These are phyloP conservation scores for Cephalopterus ornatus DNA, from an alignment of 2,113 vertebrate genomes.

Conservation along the genomic window DNA sequence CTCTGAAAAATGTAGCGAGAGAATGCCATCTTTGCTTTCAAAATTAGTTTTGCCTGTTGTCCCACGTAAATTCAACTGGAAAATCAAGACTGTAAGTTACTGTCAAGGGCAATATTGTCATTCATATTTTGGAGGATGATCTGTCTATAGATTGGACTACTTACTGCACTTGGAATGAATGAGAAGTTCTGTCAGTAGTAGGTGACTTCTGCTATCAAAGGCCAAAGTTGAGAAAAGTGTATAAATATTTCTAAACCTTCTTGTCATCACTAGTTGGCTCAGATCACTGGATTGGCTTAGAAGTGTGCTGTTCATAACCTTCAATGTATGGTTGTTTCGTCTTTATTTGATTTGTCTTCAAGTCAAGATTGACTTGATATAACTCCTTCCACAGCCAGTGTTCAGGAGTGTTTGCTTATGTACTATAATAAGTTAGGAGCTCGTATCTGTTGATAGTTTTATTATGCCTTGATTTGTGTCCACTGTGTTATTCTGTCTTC, in stretches of 20 bases:
- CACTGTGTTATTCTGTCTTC: not conserved
- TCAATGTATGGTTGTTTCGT: not conserved
- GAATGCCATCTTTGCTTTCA: not conserved
- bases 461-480: not conserved
- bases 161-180: not conserved
- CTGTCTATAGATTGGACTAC: not conserved
- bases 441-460: not conserved
- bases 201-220: not conserved
- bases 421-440: not conserved
- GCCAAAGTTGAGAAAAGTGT: not conserved
- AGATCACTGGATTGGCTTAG: not conserved
- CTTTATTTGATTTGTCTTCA: not conserved
- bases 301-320: not conserved
- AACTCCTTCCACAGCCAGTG: not conserved
- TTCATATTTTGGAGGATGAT: not conserved
- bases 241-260: not conserved
- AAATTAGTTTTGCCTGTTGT: not conserved
- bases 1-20: not conserved
- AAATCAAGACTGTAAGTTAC: not conserved
- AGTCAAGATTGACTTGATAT: not conserved
- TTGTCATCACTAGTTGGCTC: not conserved
- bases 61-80: not conserved
- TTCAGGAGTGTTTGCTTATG: not conserved
- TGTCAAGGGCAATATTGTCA: not conserved
- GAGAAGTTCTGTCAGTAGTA: not conserved